A percentile compares a stretch with the other conserved stretches of the same genome.
Evolutionary conservation across 2,888 invertebrate species (phyloP).

Genomic region (Latrodectus hesperus): DNA sequence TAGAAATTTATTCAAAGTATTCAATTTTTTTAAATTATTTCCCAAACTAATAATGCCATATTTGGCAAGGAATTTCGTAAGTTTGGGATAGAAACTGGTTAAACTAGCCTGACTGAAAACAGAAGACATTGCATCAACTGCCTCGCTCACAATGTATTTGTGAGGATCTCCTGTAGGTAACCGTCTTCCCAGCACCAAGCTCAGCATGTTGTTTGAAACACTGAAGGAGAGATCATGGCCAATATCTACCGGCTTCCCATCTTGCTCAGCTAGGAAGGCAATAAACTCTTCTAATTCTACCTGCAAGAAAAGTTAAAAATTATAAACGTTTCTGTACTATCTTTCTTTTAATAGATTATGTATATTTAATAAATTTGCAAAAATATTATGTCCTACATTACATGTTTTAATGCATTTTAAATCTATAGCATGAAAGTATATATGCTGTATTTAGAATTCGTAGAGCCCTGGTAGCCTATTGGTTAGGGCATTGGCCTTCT

Average conservation of each 20-base stretch:
- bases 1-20: conserved; percentile 3
- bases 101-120: neutral
- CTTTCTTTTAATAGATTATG: neutral
- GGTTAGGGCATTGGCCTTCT: no score
- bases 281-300: conserved; percentile 66
- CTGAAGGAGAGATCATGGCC: conserved; percentile 19
- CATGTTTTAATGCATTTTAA: no score
- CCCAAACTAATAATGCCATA: conserved; percentile 2
- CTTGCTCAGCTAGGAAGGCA: neutral
- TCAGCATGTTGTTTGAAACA: conserved; percentile 54
- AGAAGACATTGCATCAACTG: neutral
- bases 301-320: neutral
- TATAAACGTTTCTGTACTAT: neutral
- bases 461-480: no score
- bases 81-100: neutral
- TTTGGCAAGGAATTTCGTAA: neutral
- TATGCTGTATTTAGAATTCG: no score
- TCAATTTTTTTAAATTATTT: conserved; percentile 1
- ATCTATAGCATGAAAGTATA: no score
- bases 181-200: conserved; percentile 56
- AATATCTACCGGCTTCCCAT: conserved; percentile 36
- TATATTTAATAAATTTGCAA: neutral
- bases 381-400: neutral
- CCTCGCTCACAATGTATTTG: conserved; percentile 12
- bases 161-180: conserved; percentile 57